These are phyloP conservation scores for Proisotoma minuta DNA, from an alignment of 2,888 invertebrate genomes.

Conservation along the genomic window DNA sequence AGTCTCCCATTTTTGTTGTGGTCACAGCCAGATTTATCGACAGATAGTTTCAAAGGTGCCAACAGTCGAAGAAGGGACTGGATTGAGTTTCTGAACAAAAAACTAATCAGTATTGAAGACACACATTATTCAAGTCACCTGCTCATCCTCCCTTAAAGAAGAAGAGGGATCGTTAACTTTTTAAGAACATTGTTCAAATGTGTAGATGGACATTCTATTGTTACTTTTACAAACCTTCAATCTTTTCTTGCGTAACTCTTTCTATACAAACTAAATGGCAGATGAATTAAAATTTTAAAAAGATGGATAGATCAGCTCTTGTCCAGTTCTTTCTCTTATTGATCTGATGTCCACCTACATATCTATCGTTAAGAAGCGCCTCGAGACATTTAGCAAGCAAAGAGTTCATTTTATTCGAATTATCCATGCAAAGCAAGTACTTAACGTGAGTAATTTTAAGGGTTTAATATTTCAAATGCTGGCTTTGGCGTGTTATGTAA, in stretches of 20 bases:
- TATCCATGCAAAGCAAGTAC: neutral
- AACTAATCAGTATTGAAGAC: constrained; percentile 26
- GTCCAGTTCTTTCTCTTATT: neutral
- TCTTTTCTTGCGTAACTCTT: neutral
- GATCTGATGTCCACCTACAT: neutral
- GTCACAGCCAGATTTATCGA: neutral
- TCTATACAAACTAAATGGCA: neutral
- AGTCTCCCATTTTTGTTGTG: neutral
- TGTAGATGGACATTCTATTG: neutral
- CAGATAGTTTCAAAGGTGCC: constrained; percentile 21
- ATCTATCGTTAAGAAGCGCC: neutral
- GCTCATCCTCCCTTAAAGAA: neutral
- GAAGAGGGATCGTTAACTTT: neutral
- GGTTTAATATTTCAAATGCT: neutral
- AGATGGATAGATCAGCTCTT: neutral
- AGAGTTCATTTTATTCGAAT: neutral
- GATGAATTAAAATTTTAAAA: neutral
- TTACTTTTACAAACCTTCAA: neutral
- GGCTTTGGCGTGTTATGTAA: neutral
- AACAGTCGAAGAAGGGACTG: constrained; percentile 12
- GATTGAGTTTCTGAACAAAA: constrained; percentile 10
- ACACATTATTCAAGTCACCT: constrained; percentile 25
- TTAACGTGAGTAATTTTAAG: neutral
- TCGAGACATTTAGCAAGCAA: neutral
- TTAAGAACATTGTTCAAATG: neutral